Conservation (phyloP, 2,113 vertebrate species). For the Barnardius zonarius region DNA sequence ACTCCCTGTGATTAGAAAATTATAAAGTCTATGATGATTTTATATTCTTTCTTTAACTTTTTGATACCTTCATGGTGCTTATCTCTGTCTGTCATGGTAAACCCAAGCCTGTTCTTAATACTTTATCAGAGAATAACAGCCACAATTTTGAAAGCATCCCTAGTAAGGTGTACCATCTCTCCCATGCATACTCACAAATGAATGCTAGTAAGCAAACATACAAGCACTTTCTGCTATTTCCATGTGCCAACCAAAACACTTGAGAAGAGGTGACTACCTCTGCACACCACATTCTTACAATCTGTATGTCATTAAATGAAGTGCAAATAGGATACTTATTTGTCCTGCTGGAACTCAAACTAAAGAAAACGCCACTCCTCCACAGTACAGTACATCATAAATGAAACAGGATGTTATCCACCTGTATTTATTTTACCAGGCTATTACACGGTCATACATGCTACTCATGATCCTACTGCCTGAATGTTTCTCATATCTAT, state of each 20-base stretch:
- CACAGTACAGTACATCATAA: neutral
- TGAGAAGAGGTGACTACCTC: neutral
- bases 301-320: neutral
- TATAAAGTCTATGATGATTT: neutral
- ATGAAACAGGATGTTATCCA: conserved; percentile 24
- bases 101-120: neutral
- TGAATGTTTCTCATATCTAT: neutral
- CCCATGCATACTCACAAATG: neutral
- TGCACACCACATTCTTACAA: neutral
- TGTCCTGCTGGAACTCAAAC: neutral
- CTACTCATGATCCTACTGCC: neutral
- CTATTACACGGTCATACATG: neutral
- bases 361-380: neutral
- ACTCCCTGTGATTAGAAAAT: neutral
- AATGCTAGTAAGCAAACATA: neutral
- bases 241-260: neutral
- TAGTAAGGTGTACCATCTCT: neutral
- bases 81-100: neutral
- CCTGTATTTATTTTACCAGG: conserved; percentile 13
- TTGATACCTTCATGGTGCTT: neutral
- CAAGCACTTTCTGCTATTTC: neutral
- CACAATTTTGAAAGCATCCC: neutral
- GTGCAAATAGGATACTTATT: neutral
- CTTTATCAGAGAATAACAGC: neutral
- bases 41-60: neutral